Conservation (phyloP, 2,113 vertebrate genomes). For the Engystomops pustulosus region DNA sequence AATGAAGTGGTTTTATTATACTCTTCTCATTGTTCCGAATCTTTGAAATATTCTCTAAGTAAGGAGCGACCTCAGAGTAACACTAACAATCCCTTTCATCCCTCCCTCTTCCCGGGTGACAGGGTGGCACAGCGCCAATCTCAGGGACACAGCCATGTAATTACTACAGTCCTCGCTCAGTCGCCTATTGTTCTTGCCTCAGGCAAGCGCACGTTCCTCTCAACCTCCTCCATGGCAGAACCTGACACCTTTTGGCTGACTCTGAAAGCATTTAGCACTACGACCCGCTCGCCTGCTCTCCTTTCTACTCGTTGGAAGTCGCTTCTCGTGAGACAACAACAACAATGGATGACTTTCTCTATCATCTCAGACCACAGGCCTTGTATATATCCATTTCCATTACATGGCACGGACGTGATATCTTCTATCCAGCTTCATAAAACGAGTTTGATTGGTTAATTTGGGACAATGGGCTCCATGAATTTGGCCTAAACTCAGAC, state of each 20-base stretch:
- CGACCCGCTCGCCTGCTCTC: not conserved
- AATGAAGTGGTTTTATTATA: not conserved
- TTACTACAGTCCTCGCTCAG: constrained; percentile 39
- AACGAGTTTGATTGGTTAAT: no score
- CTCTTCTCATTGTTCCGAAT: not conserved
- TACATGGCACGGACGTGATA: no score
- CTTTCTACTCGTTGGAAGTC: not conserved
- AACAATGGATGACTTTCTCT: not conserved
- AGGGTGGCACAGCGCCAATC: not conserved
- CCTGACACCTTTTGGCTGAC: constrained; percentile 25
- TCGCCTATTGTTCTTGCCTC: constrained; percentile 31
- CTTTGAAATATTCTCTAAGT: not conserved
- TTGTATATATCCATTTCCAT: no score
- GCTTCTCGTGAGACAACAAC: not conserved
- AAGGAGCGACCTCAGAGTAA: not conserved
- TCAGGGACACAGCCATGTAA: constrained; percentile 34
- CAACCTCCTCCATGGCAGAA: constrained; percentile 29
- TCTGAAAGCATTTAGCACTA: constrained; percentile 19
- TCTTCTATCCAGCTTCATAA: no score
- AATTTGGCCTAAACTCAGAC: no score
- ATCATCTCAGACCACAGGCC: not conserved
- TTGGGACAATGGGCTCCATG: no score
- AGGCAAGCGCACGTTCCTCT: constrained; percentile 24
- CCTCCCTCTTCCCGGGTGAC: constrained; percentile 5
- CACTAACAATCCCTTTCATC: not conserved